Evolutionary conservation across 2,797 vertebrate species (phyloP), one percentile per base, ranked within the genome.

Genomic region (Catostomus latipinnis): DNA sequence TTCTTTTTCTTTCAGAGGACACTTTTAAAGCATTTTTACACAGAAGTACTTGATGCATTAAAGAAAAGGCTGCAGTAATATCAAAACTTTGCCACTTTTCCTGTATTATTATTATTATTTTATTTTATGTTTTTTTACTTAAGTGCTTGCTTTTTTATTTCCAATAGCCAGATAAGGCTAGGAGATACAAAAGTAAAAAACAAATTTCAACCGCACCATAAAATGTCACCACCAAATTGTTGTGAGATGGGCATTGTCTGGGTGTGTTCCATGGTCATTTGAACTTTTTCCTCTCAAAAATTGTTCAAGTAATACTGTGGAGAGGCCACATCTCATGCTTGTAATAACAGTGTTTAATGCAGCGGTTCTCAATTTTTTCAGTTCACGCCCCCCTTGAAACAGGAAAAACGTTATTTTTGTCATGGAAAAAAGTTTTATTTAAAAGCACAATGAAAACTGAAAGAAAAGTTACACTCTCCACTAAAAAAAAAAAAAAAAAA

Each of bases 221-320:
- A 71, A 78, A 62, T 63, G 66, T 78, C 58, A 56, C 50, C 52
- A 22, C n/a, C 76, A 48, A 56, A 71, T 71, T 4, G 76, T n/a
- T 71, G 61, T 65, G 45, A 49, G 16, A 78, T 62, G 34, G 22
- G n/a, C 67, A 70, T 22, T 22, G 10, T 66, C 46, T 52, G 22
- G 43, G 50, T 63, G 50, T 63, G 14, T 65, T 78, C 22, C 58
- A 71, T 78, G 34, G 76, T 65, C 56, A 71, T 78, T 78, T 78
- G 8, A 48, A 56, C 76, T 34, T 50, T 71, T 71, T 13, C 68
- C 58, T 49, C 50, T 65, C 12, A 46, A 45, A 78, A 63, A 78
- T 71, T 34, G 68, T 71, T 78, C 60, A 65, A 65, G 60, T 56
- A 57, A 71, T 65, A 65, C 68, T 18, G 6, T 56, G 50, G 60